Base-by-base conservation (phyloP, 1,140 invertebrate genomes). In the Theocolax elegans region DNA sequence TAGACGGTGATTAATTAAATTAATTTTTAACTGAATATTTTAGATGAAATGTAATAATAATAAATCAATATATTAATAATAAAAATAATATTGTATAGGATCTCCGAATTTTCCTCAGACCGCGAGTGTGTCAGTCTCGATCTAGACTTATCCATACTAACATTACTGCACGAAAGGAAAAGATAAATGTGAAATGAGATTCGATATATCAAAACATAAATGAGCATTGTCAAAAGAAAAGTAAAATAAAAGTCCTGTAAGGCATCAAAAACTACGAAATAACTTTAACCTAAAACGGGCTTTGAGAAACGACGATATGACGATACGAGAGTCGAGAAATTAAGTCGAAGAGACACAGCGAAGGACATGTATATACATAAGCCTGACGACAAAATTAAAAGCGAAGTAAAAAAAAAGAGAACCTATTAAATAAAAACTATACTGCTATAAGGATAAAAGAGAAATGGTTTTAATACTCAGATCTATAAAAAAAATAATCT, bases 401-500 rank as follows among this genome's bases (percentile, higher is more conserved):
- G 12, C 60, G 44, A 65, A 51, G 65, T 23, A 40, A 12, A 19
- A 17, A 60, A 58, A 38, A 35, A 51, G 9, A 31, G 23, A 17
- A 21, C 31, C 8, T 23, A 23, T 23, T 29, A 38, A 59, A 29
- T 27, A 40, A 58, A 27, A 67, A 67, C 35, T 62, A 67, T 49
- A 62, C 48, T 62, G 4, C 46, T 60, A 68, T 17, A 25, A 62
- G 40, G 21, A 68, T 54, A 70, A 67, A 29, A 53, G 51, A 46
- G 40, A 72, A 64, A 49, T 67, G 64, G 68, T 78, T 78, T 80
- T 79, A 80, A 77, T 78, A 81, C 76, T 77, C 70, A 75, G 67
- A 76, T 81, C 71, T 79, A 79, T 54, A 54, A 69, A 54, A 78
- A 74, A 67, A 78, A 77, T 77, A 78, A 78, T 77, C 73, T 77